phyloP scores from a whole-genome alignment of 2,888 invertebrate species.

The Bursaphelenchus okinawaensis region DNA sequence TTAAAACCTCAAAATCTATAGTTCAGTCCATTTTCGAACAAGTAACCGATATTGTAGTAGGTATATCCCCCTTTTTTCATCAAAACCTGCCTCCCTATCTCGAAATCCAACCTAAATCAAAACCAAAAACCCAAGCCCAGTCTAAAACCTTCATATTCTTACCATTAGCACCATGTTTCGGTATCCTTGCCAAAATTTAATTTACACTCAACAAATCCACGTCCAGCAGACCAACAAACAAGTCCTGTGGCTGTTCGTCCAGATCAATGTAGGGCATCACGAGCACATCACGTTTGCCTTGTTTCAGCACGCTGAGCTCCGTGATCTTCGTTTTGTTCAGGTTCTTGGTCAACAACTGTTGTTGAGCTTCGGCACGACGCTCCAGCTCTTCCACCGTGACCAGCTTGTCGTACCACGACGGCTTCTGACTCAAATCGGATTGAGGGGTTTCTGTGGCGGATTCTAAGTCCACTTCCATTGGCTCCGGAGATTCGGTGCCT shows the following conservation, averaged over 20 bases:
- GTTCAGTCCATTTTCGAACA: no score
- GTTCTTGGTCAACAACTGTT: neutral
- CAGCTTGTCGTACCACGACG: conserved; percentile 14
- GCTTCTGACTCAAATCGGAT: no score
- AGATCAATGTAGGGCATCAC: neutral
- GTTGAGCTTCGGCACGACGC: neutral
- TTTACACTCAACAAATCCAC: neutral
- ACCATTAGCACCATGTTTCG: no score
- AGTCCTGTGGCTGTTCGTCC: neutral
- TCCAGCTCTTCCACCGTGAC: conserved; percentile 10
- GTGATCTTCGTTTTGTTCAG: neutral
- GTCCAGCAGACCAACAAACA: neutral
- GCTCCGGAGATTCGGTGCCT: no score
- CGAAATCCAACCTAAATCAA: no score
- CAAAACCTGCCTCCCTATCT: no score
- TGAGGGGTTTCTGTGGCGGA: neutral
- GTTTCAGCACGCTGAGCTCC: neutral
- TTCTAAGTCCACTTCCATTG: neutral
- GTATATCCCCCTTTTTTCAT: no score
- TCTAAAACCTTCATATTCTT: no score
- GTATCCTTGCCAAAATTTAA: no score
- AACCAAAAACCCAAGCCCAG: no score
- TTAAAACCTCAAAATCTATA: no score
- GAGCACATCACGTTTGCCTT: neutral
- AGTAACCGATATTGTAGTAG: no score